A percentile compares a stretch with the other conserved stretches of the same genome.
Evolutionary conservation across 2,797 vertebrate genomes (phyloP).

Genomic region (Ceyx erithaca): DNA sequence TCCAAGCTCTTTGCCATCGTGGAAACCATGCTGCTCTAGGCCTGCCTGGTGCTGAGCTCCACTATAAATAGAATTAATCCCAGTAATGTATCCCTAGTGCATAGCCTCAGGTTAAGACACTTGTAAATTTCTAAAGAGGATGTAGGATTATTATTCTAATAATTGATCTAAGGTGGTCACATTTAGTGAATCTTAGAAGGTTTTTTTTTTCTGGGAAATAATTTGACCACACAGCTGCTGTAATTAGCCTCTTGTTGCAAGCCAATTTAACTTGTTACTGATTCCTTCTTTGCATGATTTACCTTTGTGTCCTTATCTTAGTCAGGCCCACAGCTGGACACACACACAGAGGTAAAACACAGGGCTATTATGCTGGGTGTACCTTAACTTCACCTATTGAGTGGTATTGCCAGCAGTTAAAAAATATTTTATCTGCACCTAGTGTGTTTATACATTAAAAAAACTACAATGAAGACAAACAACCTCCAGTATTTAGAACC

Average conservation of each 20-base stretch:
- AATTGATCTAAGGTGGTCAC: background rate
- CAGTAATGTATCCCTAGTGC: background rate
- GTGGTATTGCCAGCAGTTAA: background rate
- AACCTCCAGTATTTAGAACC: background rate
- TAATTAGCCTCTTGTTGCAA: background rate
- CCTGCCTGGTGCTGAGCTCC: background rate
- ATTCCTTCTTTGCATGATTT: background rate
- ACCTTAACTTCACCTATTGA: background rate
- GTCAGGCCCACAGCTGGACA: background rate
- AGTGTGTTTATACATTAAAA: background rate
- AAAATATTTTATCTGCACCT: background rate
- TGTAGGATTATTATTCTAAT: background rate
- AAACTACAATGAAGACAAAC: rapidly evolving
- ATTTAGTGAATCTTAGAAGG: background rate
- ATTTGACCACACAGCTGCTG: background rate
- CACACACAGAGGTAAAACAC: background rate
- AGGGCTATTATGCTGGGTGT: background rate
- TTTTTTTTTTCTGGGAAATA: background rate
- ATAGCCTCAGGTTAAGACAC: background rate
- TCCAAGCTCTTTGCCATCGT: background rate
- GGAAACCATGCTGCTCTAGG: background rate
- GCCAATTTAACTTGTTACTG: background rate
- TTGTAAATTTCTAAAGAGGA: background rate
- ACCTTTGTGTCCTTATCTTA: background rate
- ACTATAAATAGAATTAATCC: background rate